Conservation (phyloP, 2,113 vertebrate genomes). For the Caracal caracal region DNA sequence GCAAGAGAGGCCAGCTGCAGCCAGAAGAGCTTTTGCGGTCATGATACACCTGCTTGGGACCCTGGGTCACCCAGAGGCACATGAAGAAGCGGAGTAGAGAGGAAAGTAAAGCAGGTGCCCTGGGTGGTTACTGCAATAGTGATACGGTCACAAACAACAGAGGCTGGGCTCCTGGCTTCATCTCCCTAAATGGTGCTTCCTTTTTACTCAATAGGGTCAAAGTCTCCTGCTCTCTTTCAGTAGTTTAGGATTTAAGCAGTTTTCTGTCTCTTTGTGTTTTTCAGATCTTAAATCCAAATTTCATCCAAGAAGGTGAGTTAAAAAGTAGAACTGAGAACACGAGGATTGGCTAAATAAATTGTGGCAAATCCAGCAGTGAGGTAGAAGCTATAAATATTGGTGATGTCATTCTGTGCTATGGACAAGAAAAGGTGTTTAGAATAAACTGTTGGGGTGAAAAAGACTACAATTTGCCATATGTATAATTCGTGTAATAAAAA, state of each 20-base stretch:
- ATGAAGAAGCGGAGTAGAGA: not conserved
- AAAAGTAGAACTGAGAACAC: not conserved
- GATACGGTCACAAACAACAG: accelerated
- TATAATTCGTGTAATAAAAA: not conserved
- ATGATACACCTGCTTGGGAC: not conserved
- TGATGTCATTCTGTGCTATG: not conserved
- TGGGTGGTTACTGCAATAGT: accelerated
- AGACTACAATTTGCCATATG: not conserved
- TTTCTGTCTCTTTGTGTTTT: constrained; percentile 87
- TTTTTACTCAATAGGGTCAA: not conserved
- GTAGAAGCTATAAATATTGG: too few relatives aligned
- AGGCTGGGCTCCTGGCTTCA: not conserved
- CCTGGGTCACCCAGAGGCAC: accelerated
- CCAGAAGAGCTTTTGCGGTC: not conserved
- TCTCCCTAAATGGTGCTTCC: not conserved
- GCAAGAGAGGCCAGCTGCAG: not conserved
- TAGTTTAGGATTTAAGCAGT: constrained; percentile 71
- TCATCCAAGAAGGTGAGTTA: constrained; percentile 98
- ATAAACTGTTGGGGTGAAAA: not conserved
- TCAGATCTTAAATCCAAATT: constrained; percentile 99
- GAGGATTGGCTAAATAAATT: not conserved
- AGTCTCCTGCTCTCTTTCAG: not conserved
- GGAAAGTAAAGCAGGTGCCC: not conserved
- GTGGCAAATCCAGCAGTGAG: not conserved
- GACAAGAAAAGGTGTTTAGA: not conserved